phyloP scores from a whole-genome alignment of 2,113 vertebrate species.

The Aspidoscelis tigris region DNA sequence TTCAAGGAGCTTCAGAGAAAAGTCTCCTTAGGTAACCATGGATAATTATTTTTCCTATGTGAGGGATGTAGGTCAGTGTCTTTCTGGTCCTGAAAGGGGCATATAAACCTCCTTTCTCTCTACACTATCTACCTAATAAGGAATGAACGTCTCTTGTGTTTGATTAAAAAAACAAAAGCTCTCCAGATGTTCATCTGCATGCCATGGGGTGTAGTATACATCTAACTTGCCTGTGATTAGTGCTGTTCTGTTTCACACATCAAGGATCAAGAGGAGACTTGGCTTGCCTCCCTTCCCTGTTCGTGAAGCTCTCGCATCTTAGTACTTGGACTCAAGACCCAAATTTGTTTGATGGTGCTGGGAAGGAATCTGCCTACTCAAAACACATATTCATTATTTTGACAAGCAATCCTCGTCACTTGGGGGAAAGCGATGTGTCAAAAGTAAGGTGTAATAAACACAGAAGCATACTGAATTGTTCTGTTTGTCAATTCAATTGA shows the following conservation, averaged over 20 bases:
- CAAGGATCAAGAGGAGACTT: not conserved
- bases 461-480: not conserved
- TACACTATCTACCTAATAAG: not conserved
- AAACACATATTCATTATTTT: conserved; percentile 2
- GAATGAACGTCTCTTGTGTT: not conserved
- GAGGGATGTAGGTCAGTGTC: no score
- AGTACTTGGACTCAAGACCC: not conserved
- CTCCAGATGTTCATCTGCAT: not conserved
- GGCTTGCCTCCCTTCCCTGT: not conserved
- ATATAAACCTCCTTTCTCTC: not conserved
- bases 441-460: not conserved
- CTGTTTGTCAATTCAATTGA: not conserved
- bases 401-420: not conserved
- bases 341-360: not conserved
- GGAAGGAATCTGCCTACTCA: not conserved
- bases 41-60: no score
- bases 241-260: not conserved
- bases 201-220: not conserved
- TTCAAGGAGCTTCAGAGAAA: no score
- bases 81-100: no score
- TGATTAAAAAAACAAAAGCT: not conserved
- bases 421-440: not conserved
- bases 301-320: not conserved
- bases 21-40: no score
- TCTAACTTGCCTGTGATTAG: not conserved